A percentile compares a stretch with the other conserved stretches of the same genome.
phyloP scores from a whole-genome alignment of 2,113 vertebrate genomes.

The Zosterops borbonicus region DNA sequence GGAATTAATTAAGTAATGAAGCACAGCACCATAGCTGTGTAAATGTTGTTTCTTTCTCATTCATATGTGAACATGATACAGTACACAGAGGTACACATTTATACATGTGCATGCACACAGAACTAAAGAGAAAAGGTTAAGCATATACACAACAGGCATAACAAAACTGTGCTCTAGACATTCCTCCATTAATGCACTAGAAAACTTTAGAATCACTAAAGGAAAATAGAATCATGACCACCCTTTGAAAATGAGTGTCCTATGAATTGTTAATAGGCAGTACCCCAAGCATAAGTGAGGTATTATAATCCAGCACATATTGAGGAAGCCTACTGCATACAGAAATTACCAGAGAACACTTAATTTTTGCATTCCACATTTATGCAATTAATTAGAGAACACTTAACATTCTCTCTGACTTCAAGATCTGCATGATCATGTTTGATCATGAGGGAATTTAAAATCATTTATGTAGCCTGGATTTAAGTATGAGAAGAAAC shows the following conservation, averaged over 20 bases:
- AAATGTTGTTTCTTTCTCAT: neutral
- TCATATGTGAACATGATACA: neutral
- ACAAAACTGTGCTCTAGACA: neutral
- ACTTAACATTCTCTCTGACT: conserved; percentile 64
- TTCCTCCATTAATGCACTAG: neutral
- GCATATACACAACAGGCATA: neutral
- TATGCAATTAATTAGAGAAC: conserved; percentile 72
- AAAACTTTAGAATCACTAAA: conserved; percentile 31
- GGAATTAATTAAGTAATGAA: neutral
- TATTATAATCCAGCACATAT: neutral
- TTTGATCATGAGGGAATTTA: conserved; percentile 67
- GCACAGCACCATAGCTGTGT: neutral
- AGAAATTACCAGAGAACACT: conserved; percentile 57
- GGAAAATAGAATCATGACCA: neutral
- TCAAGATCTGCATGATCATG: conserved; percentile 65
- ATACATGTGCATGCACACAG: neutral
- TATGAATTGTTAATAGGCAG: conserved; percentile 19
- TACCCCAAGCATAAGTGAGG: conserved; percentile 1
- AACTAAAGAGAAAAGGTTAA: neutral
- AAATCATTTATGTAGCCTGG: conserved; percentile 41
- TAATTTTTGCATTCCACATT: conserved; percentile 72
- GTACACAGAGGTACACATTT: neutral
- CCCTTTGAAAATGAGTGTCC: conserved; percentile 53
- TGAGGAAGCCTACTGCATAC: conserved; percentile 28
- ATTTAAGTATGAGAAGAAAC: conserved; percentile 58